phyloP scores from a whole-genome alignment of 2,113 vertebrate genomes.

The Syrrhaptes paradoxus region DNA sequence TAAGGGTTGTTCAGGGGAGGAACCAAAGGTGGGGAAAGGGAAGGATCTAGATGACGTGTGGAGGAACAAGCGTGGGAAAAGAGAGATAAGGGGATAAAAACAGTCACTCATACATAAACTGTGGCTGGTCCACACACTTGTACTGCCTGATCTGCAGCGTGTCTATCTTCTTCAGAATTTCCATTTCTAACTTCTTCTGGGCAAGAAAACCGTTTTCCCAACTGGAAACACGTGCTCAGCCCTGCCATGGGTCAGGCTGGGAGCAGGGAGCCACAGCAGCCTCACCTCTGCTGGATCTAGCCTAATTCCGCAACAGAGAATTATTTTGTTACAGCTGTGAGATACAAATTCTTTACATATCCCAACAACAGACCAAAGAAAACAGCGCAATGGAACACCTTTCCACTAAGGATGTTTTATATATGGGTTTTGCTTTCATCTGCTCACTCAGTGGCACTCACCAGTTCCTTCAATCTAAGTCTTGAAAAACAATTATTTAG shows the following conservation, averaged over 20 bases:
- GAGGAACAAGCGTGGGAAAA: background rate
- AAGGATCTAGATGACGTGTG: background rate
- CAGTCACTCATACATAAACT: background rate
- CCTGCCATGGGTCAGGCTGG: accelerated
- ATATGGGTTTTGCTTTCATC: background rate
- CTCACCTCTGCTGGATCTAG: background rate
- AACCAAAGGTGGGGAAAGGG: background rate
- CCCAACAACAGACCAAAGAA: background rate
- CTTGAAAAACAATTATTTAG: background rate
- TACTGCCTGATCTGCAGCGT: background rate
- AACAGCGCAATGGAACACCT: background rate
- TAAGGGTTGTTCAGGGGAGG: background rate
- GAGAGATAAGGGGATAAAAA: background rate
- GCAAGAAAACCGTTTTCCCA: background rate
- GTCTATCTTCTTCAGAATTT: background rate
- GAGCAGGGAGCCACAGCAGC: background rate
- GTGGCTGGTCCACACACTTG: background rate
- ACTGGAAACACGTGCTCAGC: background rate
- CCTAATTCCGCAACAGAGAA: background rate
- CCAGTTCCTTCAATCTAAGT: background rate
- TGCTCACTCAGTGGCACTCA: background rate
- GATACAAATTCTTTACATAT: background rate
- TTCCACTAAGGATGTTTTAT: background rate
- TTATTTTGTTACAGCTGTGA: background rate
- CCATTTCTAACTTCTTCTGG: background rate